Conservation (phyloP, 1,140 invertebrate genomes). For the Pseudomyrmex pallidus region DNA sequence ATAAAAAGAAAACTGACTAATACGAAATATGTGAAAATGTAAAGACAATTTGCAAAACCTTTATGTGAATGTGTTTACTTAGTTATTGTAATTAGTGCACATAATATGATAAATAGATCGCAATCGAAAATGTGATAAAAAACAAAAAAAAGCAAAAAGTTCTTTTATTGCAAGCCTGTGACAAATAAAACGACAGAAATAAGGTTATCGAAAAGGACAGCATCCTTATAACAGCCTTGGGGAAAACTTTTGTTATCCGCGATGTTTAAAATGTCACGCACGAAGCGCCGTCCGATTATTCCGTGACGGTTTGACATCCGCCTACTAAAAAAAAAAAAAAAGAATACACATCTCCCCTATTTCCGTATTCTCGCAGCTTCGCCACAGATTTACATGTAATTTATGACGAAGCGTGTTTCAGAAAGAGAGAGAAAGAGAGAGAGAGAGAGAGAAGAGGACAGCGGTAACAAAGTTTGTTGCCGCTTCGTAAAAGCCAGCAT, state of each 20-base stretch:
- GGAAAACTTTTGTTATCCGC: constrained; percentile 16
- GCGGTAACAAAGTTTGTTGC: constrained; percentile 37
- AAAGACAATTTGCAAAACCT: no score
- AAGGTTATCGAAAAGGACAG: constrained; percentile 11
- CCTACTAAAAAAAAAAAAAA: constrained; percentile 10
- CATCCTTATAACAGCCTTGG: constrained; percentile 16
- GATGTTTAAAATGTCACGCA: constrained; percentile 51
- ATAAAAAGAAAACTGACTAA: neutral
- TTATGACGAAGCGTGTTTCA: constrained; percentile 13
- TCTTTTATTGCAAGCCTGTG: neutral
- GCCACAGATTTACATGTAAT: constrained; percentile 49
- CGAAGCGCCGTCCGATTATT: constrained; percentile 20
- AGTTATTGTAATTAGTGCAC: no score
- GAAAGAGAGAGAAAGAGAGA: neutral
- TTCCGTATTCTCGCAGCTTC: constrained; percentile 44
- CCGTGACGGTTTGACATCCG: constrained; percentile 31
- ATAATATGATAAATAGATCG: neutral
- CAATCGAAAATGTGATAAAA: neutral
- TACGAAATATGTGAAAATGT: neutral
- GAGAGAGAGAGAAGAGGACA: neutral
- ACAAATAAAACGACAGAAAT: neutral
- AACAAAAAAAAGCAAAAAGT: neutral
- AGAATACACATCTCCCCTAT: neutral
- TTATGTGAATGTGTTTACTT: no score
- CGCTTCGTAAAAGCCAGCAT: neutral